Evolutionary conservation across 2,113 vertebrate species (phyloP), one percentile per base, ranked within the genome.

Genomic region (Corythoichthys intestinalis): DNA sequence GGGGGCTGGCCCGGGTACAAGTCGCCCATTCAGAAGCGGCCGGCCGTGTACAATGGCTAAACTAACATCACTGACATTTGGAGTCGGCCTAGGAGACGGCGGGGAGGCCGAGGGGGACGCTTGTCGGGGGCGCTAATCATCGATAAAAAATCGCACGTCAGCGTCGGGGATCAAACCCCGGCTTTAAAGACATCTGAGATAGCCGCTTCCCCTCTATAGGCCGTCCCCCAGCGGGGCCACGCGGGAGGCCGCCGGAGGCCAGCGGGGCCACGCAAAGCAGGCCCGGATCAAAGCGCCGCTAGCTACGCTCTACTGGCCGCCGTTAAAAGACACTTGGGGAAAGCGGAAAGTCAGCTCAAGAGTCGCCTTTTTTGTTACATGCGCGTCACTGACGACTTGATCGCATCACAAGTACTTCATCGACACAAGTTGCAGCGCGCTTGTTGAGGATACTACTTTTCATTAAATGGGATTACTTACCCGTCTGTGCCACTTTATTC

Each of bases 11-110:
- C 91, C 72, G 75, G 82, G 88, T 89, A 93, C 92, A 93, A 92
- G 90, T 88, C 83, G 84, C 63, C 89, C 89, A 90, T 93, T 93
- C 89, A 92, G 90, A 88, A 77, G 86, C 87, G 84, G 86, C 89
- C 91, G 92, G 89, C 90, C 92, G 78, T 93, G 86, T 89, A 93
- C 91, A 93, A 92, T 93, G 86, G 90, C 89, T 93, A 93, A 93
- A 93, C 91, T 91, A 93, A 93, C 90, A 93, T 92, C 87, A 81
- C 77, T 93, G 92, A 92, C 92, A 92, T 92, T 92, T 91, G 85
- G 90, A 92, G 86, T 87, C 86, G 88, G 87, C 76, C 66, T 71
- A 75, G 83, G 81, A 78, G 79, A 75, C 66, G 71, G 56, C 62
- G 20, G 39, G 71, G 37, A 41, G 58, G 47, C 58, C 49, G 73